phyloP scores from a whole-genome alignment of 2,113 vertebrate species.

The Aplodontia rufa region DNA sequence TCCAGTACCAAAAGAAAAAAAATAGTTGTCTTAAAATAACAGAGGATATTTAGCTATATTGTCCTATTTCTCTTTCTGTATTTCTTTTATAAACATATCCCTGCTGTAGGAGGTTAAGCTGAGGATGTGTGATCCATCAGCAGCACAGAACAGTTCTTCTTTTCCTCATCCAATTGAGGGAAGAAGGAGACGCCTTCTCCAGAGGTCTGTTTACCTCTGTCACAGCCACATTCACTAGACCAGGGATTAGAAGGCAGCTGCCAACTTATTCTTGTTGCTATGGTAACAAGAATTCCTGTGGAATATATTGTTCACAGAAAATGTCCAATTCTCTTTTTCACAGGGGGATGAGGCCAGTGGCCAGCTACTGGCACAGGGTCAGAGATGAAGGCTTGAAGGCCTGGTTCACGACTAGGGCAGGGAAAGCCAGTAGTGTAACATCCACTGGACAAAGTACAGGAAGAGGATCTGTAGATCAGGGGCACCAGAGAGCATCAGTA shows the following conservation, averaged over 20 bases:
- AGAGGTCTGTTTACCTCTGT: constrained; percentile 18
- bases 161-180: background rate
- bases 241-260: constrained; percentile 57
- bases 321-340: constrained; percentile 47
- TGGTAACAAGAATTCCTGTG: constrained; percentile 34
- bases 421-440: background rate
- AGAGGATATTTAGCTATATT: background rate
- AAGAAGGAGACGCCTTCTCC: background rate
- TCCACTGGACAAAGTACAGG: background rate
- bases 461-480: background rate
- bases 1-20: no score
- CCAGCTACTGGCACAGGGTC: background rate
- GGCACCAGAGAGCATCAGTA: background rate
- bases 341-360: background rate
- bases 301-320: constrained; percentile 46
- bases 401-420: background rate
- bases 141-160: background rate
- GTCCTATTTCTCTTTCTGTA: background rate
- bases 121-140: background rate
- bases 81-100: no score
- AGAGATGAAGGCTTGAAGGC: background rate
- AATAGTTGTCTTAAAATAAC: constrained; percentile 29
- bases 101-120: background rate
- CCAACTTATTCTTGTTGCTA: constrained; percentile 56
- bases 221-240: constrained; percentile 29